phyloP scores from a whole-genome alignment of 2,113 vertebrate species.

The Perognathus longimembris region DNA sequence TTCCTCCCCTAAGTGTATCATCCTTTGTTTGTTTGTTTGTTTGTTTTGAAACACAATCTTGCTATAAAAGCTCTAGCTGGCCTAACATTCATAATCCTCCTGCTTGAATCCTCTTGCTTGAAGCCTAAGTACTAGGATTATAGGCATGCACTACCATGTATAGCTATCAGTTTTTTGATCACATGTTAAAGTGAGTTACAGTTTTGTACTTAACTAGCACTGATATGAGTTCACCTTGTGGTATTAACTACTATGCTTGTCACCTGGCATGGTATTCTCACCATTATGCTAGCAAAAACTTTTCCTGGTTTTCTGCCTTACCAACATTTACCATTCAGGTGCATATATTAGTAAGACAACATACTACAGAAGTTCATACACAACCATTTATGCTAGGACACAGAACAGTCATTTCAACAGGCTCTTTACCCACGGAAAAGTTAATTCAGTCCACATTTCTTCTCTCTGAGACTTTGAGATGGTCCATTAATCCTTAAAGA shows the following conservation, averaged over 20 bases:
- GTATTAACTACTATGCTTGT: background rate
- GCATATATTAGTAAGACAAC: background rate
- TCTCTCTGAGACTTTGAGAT: slow-evolving; percentile 10
- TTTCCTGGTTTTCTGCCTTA: background rate
- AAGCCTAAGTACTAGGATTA: background rate
- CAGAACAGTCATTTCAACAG: background rate
- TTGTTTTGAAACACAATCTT: background rate
- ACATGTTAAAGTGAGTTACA: background rate
- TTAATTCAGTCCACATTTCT: background rate
- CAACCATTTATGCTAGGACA: background rate
- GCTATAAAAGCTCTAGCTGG: background rate
- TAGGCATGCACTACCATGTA: background rate
- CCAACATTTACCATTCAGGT: background rate
- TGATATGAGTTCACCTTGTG: background rate
- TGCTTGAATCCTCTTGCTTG: background rate
- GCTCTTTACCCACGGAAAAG: background rate
- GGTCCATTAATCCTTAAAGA: slow-evolving; percentile 49
- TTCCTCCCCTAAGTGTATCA: too few species aligned
- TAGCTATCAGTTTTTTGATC: background rate
- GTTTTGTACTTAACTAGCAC: background rate
- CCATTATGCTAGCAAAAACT: background rate
- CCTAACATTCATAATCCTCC: background rate
- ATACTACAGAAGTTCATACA: background rate
- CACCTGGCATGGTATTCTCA: background rate
- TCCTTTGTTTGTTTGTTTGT: background rate